A percentile compares a stretch with the other conserved stretches of the same genome.
These are phyloP conservation scores for Anthopleura sola DNA, from an alignment of 64 coral and sea anemone genomes.

Conservation along the genomic window DNA sequence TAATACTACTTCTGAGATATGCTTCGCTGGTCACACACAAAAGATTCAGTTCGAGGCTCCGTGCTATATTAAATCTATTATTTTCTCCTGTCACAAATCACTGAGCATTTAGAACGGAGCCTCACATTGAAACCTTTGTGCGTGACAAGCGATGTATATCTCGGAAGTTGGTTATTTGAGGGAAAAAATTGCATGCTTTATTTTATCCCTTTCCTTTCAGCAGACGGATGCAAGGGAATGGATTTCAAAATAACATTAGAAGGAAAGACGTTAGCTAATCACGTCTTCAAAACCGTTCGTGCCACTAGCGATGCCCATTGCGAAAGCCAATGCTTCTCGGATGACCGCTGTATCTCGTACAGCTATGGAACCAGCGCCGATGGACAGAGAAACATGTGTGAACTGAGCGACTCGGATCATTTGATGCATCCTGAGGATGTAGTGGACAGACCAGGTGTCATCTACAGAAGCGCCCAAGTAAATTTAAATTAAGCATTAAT, in stretches of 20 bases:
- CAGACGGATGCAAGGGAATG: not conserved
- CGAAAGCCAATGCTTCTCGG: not conserved
- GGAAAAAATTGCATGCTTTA: not conserved
- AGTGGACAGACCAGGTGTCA: not conserved
- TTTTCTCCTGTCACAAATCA: no score
- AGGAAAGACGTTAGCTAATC: not conserved
- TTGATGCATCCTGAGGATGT: not conserved
- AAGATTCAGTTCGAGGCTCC: no score
- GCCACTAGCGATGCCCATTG: not conserved
- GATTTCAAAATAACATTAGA: not conserved
- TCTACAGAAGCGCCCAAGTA: constrained; percentile 5
- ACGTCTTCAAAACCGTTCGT: not conserved
- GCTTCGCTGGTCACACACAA: no score
- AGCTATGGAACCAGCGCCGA: not conserved
- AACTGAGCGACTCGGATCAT: not conserved
- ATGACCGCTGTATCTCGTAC: constrained; percentile 6
- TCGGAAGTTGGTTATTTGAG: no score
- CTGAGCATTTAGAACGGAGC: no score
- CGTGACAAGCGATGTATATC: no score
- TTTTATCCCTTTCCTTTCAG: not conserved
- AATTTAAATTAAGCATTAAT: not conserved
- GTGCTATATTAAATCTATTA: no score
- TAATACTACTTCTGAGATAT: no score
- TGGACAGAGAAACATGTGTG: not conserved
- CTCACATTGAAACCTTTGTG: no score